phyloP scores from a whole-genome alignment of 2,797 vertebrate genomes.

The Acanthopagrus latus region DNA sequence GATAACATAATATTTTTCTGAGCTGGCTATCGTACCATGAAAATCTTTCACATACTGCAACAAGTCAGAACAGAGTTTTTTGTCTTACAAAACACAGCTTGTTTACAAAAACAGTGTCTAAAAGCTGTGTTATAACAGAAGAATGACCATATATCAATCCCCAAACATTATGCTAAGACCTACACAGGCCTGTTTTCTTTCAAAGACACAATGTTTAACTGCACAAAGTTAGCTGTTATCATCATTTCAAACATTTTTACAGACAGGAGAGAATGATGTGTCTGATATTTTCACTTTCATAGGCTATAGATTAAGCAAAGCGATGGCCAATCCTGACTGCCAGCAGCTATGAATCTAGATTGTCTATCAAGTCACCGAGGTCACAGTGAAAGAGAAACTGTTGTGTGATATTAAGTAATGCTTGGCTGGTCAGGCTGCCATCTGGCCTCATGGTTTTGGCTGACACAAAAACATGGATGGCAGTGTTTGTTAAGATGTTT shows the following conservation, averaged over 20 bases:
- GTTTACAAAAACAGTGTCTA: neutral
- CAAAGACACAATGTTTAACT: neutral
- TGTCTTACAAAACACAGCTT: neutral
- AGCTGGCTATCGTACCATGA: too few species aligned
- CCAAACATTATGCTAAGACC: neutral
- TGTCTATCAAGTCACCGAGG: constrained; percentile 11
- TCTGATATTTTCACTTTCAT: neutral
- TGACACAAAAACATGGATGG: constrained; percentile 2
- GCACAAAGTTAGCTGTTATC: neutral
- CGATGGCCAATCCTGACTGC: neutral
- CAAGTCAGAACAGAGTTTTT: neutral
- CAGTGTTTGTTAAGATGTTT: neutral
- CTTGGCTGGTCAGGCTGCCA: constrained; percentile 36
- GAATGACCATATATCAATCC: neutral
- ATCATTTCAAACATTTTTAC: neutral
- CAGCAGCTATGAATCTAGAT: constrained; percentile 6
- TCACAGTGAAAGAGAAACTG: constrained; percentile 14
- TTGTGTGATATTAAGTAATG: constrained; percentile 26
- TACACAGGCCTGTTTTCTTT: neutral
- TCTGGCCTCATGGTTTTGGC: constrained; percentile 19
- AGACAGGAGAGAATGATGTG: neutral
- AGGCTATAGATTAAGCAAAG: neutral
- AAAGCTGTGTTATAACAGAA: neutral
- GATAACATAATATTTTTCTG: too few species aligned
- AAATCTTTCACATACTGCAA: too few species aligned